These are phyloP conservation scores for Cephalopterus ornatus DNA, from an alignment of 2,113 vertebrate species.

Conservation along the genomic window DNA sequence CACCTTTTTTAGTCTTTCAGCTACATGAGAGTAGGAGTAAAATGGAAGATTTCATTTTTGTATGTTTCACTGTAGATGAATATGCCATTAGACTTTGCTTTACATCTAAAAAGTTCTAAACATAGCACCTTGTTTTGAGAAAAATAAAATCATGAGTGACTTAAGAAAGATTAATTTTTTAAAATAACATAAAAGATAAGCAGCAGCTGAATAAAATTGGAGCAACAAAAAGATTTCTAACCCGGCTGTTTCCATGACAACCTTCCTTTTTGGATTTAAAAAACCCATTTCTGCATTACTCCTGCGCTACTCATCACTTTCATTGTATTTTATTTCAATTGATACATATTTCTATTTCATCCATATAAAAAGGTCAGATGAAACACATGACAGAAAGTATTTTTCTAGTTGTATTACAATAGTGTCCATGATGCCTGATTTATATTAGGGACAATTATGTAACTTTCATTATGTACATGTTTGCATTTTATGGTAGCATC, in stretches of 20 bases:
- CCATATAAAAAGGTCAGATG: neutral
- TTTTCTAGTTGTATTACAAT: neutral
- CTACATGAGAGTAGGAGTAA: neutral
- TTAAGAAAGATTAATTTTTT: neutral
- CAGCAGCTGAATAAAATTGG: neutral
- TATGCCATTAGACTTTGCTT: neutral
- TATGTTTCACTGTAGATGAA: neutral
- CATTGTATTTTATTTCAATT: neutral
- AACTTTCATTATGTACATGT: neutral
- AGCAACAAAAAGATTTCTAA: neutral
- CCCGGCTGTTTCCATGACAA: conserved; percentile 36
- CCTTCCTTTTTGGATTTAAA: neutral
- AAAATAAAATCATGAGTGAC: neutral
- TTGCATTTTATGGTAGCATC: neutral
- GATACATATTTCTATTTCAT: neutral
- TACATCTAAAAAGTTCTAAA: neutral
- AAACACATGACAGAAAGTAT: neutral
- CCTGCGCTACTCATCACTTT: neutral
- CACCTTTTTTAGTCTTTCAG: neutral
- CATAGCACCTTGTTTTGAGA: neutral
- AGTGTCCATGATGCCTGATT: neutral
- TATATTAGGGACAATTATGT: neutral
- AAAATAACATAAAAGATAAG: neutral
- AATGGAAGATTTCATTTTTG: neutral
- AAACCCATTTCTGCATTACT: neutral